Percentiles rank a stretch among this genome's conserved stretches.
These are phyloP conservation scores for Uropetala carovei DNA, from an alignment of 2,888 invertebrate genomes.

Conservation along the genomic window DNA sequence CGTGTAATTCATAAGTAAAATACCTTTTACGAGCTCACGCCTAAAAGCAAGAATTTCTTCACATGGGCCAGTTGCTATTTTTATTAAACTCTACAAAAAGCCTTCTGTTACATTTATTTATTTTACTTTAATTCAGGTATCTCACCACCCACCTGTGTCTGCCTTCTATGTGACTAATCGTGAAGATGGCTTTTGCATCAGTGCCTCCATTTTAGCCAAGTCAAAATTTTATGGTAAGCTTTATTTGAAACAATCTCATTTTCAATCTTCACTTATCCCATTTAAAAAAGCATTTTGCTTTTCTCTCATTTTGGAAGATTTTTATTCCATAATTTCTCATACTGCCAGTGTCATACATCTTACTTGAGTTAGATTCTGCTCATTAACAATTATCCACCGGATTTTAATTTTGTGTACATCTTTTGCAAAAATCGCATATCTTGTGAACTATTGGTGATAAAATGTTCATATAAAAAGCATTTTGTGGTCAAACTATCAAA, in stretches of 20 bases:
- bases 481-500: too few species aligned
- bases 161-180: slow-evolving; percentile 96
- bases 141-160: slow-evolving; percentile 96
- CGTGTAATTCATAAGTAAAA: neutral
- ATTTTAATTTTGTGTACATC: too few species aligned
- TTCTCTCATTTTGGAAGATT: neutral
- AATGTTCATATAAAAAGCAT: too few species aligned
- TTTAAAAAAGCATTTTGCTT: neutral
- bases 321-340: neutral
- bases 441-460: too few species aligned
- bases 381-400: too few species aligned
- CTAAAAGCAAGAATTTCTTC: neutral
- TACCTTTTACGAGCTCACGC: neutral
- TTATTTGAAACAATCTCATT: slow-evolving; percentile 1
- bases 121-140: slow-evolving; percentile 79
- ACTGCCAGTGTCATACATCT: too few species aligned
- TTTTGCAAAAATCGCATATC: too few species aligned
- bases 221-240: slow-evolving; percentile 93
- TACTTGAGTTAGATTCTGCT: too few species aligned
- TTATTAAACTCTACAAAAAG: neutral
- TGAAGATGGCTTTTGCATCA: slow-evolving; percentile 94
- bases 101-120: neutral
- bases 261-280: neutral
- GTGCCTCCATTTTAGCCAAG: slow-evolving; percentile 92
- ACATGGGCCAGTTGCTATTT: neutral